A percentile compares a stretch with the other conserved stretches of the same genome.
phyloP scores from a whole-genome alignment of 2,888 invertebrate genomes.

The Gymnoscelis rufifasciata region DNA sequence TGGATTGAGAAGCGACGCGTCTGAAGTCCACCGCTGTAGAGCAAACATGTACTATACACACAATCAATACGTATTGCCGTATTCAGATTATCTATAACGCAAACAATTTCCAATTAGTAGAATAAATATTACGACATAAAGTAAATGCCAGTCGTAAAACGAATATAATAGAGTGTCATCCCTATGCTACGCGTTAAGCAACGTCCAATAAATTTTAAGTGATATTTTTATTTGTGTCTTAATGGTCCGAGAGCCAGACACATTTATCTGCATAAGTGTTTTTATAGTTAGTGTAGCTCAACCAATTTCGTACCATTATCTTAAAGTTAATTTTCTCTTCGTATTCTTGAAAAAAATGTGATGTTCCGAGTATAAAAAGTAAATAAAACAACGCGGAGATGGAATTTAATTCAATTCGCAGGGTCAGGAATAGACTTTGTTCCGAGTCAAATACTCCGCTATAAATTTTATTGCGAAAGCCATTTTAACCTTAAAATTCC shows the following conservation, averaged over 20 bases:
- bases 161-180: slow-evolving; percentile 32
- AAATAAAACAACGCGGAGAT: slow-evolving; percentile 56
- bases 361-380: slow-evolving; percentile 41
- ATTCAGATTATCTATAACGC: slow-evolving; percentile 40
- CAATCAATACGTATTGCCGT: slow-evolving; percentile 42
- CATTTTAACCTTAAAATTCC: slow-evolving; percentile 68
- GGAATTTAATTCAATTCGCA: slow-evolving; percentile 60
- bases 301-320: slow-evolving; percentile 31
- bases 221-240: slow-evolving; percentile 33
- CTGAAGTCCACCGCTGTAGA: slow-evolving; percentile 45
- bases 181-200: slow-evolving; percentile 29
- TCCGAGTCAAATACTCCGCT: slow-evolving; percentile 60
- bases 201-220: slow-evolving; percentile 33
- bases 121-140: slow-evolving; percentile 35
- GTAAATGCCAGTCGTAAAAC: slow-evolving; percentile 31
- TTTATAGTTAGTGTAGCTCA: slow-evolving; percentile 32
- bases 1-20: slow-evolving; percentile 60
- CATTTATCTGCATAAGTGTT: slow-evolving; percentile 34
- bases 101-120: slow-evolving; percentile 45
- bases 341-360: slow-evolving; percentile 35
- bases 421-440: slow-evolving; percentile 61
- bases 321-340: slow-evolving; percentile 36
- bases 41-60: slow-evolving; percentile 41
- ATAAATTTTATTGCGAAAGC: slow-evolving; percentile 68
- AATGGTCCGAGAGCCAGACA: slow-evolving; percentile 30